These are phyloP conservation scores for Cantharis lateralis DNA, from an alignment of 2,888 invertebrate genomes.

Conservation along the genomic window DNA sequence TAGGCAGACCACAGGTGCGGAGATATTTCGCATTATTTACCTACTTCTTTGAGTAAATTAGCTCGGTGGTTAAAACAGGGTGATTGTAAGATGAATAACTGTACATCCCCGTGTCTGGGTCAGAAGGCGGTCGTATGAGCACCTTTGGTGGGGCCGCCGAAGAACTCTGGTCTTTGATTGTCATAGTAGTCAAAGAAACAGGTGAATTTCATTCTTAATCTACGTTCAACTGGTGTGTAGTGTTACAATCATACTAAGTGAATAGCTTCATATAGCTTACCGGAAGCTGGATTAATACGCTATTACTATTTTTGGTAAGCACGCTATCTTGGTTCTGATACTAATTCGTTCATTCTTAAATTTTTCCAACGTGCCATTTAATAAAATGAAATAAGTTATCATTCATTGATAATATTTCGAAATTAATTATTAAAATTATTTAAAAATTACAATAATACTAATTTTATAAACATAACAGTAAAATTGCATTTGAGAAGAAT, in stretches of 20 bases:
- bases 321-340: not conserved
- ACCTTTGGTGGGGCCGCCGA: conserved; percentile 44
- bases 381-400: not conserved
- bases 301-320: not conserved
- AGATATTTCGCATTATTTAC: conserved; percentile 47
- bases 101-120: conserved; percentile 62
- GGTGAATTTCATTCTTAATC: conserved; percentile 58
- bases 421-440: not conserved
- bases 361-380: not conserved
- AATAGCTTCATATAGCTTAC: conserved; percentile 5
- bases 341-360: not conserved
- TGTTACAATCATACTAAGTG: conserved; percentile 26
- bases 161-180: conserved; percentile 39
- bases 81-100: conserved; percentile 57
- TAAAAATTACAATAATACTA: not conserved
- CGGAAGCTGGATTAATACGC: conserved; percentile 13
- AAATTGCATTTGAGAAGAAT: not conserved
- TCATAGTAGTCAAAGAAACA: conserved; percentile 51
- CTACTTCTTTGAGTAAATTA: conserved; percentile 44
- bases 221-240: conserved; percentile 31
- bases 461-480: not conserved
- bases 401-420: not conserved
- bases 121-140: conserved; percentile 58
- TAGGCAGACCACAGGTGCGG: conserved; percentile 42
- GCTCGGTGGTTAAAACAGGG: conserved; percentile 37